Evolutionary conservation across 92 coral and sea anemone genomes (phyloP).

Genomic region (Zoanthus solanderi): DNA sequence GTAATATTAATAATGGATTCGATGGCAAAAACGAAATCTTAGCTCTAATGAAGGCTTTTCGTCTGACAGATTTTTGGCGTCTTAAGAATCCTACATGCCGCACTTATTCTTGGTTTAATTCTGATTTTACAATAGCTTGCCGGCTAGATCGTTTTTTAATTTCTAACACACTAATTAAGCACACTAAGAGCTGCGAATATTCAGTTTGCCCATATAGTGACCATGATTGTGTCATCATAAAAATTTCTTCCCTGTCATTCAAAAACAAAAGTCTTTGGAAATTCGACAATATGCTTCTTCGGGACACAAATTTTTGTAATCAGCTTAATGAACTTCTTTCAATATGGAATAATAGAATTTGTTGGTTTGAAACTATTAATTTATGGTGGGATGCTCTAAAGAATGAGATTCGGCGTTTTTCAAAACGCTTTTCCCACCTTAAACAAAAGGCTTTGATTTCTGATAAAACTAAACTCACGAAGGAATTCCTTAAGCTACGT

Average conservation of each 20-base stretch:
- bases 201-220: neutral
- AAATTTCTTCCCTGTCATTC: neutral
- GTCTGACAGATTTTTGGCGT: neutral
- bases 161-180: neutral
- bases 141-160: neutral
- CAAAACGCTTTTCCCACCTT: too few species aligned
- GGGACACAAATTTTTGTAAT: neutral
- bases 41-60: neutral
- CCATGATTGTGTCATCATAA: neutral
- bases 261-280: neutral
- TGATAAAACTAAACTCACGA: neutral
- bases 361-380: neutral
- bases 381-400: too few species aligned
- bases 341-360: neutral
- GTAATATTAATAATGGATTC: neutral
- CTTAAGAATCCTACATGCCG: neutral
- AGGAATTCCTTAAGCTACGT: neutral
- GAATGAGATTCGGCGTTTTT: too few species aligned
- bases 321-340: neutral
- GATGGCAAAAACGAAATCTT: neutral
- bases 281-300: conserved; percentile 1
- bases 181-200: neutral
- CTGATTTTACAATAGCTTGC: conserved; percentile 8
- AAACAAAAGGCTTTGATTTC: neutral
- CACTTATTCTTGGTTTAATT: neutral